These are phyloP conservation scores for Acrocera orbiculus DNA, from an alignment of 2,888 invertebrate genomes.

Conservation along the genomic window DNA sequence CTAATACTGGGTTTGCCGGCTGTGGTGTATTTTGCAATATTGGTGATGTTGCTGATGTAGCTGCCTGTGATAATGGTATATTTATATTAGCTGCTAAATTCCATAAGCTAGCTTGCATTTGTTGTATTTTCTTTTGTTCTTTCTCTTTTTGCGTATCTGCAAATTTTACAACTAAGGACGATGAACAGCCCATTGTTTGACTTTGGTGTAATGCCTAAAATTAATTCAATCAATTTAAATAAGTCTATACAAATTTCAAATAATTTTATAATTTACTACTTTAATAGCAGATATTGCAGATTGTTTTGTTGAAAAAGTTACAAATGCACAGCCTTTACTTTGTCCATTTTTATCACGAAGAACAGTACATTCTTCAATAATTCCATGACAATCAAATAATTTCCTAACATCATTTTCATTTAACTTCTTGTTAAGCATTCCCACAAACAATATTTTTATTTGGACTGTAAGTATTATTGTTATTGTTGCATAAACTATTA, in stretches of 20 bases:
- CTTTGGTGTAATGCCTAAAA: conserved; percentile 79
- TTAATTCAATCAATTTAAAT: background rate
- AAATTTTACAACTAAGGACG: conserved; percentile 96
- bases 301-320: conserved; percentile 94
- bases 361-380: conserved; percentile 97
- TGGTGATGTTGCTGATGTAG: conserved; percentile 35
- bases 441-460: conserved; percentile 74
- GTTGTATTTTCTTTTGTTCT: conserved; percentile 88
- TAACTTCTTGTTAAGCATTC: conserved; percentile 93
- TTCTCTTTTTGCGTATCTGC: conserved; percentile 99
- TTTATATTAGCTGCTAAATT: conserved; percentile 47
- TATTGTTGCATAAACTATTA: conserved; percentile 1
- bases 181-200: conserved; percentile 98
- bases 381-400: conserved; percentile 83
- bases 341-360: conserved; percentile 86
- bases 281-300: conserved; percentile 96
- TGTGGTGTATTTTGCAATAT: conserved; percentile 31
- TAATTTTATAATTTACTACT: conserved; percentile 31
- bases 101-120: conserved; percentile 86
- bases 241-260: background rate
- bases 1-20: conserved; percentile 30
- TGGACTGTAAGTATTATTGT: background rate
- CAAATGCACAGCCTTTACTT: conserved; percentile 98
- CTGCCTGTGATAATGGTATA: conserved; percentile 34
- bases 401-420: conserved; percentile 87